A percentile compares a stretch with the other conserved stretches of the same genome.
Conservation (phyloP, 2,888 invertebrate genomes). For the Nymphalis polychloros region DNA sequence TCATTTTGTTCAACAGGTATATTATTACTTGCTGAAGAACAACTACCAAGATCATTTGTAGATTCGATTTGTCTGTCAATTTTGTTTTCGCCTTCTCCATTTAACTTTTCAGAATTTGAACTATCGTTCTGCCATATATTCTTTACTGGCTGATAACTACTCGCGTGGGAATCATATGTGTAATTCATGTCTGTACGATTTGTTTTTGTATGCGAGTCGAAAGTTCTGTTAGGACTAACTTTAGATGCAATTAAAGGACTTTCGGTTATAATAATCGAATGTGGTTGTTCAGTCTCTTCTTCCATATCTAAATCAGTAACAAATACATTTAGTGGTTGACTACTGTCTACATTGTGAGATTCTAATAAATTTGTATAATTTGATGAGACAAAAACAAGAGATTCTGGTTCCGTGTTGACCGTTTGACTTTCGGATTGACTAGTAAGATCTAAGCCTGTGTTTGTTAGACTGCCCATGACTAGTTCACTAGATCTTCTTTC, state of each 20-base stretch:
- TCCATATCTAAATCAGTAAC: conserved; percentile 63
- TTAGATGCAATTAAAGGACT: conserved; percentile 55
- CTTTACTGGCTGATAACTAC: conserved; percentile 32
- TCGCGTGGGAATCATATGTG: conserved; percentile 55
- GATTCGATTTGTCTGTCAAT: conserved; percentile 12
- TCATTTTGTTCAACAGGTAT: not conserved
- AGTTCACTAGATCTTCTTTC: conserved; percentile 60
- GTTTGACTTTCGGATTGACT: conserved; percentile 47
- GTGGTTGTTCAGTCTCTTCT: conserved; percentile 73
- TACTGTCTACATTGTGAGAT: conserved; percentile 61
- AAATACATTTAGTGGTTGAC: conserved; percentile 54
- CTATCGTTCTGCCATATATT: conserved; percentile 35
- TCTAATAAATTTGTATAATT: conserved; percentile 64
- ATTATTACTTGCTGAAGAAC: not conserved
- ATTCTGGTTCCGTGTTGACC: conserved; percentile 46
- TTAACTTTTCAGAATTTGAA: conserved; percentile 33
- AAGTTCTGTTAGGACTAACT: conserved; percentile 53
- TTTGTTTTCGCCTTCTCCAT: conserved; percentile 32
- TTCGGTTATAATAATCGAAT: conserved; percentile 74
- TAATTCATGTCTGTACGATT: conserved; percentile 47
- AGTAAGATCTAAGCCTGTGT: conserved; percentile 45
- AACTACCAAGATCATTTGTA: not conserved
- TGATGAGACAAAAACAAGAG: conserved; percentile 58
- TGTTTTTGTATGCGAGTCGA: conserved; percentile 51
- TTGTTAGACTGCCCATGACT: conserved; percentile 44